phyloP scores from a whole-genome alignment of 2,888 invertebrate species.

The Malacosoma neustria region DNA sequence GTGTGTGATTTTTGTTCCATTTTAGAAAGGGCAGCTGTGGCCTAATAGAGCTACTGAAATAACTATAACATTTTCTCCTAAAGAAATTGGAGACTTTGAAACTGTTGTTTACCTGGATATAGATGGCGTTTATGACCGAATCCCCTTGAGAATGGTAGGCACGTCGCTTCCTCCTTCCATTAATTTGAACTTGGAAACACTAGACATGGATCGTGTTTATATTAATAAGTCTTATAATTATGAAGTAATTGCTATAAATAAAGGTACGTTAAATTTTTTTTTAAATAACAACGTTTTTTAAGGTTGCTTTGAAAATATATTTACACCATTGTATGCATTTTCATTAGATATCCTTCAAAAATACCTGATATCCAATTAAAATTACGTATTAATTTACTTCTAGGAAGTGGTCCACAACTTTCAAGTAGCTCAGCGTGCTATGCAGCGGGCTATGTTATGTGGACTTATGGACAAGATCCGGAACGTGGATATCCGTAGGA shows the following conservation, averaged over 20 bases:
- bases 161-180: slow-evolving; percentile 74
- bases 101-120: slow-evolving; percentile 74
- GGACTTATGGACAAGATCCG: no score
- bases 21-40: slow-evolving; percentile 75
- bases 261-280: slow-evolving; percentile 42
- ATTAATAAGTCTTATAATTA: slow-evolving; percentile 75
- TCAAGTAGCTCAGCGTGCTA: no score
- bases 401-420: no score
- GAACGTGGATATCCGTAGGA: no score
- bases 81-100: slow-evolving; percentile 61
- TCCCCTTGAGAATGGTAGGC: slow-evolving; percentile 68
- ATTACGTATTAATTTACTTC: no score
- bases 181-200: slow-evolving; percentile 66
- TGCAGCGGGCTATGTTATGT: no score
- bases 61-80: slow-evolving; percentile 72
- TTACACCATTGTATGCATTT: no score
- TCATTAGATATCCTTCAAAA: no score
- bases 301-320: no score
- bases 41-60: slow-evolving; percentile 70
- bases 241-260: slow-evolving; percentile 74
- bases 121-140: slow-evolving; percentile 66
- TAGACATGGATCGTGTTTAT: slow-evolving; percentile 74
- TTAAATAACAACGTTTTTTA: slow-evolving; percentile 6
- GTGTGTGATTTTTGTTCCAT: neutral
- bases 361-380: no score